A percentile compares a stretch with the other conserved stretches of the same genome.
Conservation (phyloP, 2,888 invertebrate genomes). For the Tetranychus piercei region DNA sequence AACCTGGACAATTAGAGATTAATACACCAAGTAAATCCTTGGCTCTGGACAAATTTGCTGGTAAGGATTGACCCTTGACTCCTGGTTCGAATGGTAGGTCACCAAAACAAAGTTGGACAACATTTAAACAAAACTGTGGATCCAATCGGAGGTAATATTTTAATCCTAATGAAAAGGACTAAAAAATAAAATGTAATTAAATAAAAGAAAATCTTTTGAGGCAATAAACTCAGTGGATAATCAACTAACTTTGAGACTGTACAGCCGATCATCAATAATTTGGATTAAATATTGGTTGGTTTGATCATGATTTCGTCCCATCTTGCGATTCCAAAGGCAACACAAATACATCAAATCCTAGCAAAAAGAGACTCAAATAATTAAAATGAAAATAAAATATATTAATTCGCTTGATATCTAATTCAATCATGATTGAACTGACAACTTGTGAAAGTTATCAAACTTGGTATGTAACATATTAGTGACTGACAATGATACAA, state of each 20-base stretch:
- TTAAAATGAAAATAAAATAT: conserved; percentile 15
- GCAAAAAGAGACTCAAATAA: neutral
- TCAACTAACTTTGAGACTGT: conserved; percentile 12
- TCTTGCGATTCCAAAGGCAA: conserved; percentile 11
- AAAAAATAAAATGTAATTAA: neutral
- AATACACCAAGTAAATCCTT: conserved; percentile 50
- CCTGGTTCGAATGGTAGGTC: conserved; percentile 46
- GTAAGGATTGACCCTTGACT: conserved; percentile 38
- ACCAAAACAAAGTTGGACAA: conserved; percentile 54
- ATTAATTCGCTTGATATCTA: neutral
- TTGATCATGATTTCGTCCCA: conserved; percentile 10
- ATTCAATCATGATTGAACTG: neutral
- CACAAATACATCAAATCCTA: conserved; percentile 14
- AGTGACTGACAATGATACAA: no score
- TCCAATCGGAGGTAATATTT: conserved; percentile 55
- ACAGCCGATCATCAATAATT: conserved; percentile 14
- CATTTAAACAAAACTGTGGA: conserved; percentile 63
- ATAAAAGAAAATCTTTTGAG: neutral
- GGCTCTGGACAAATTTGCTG: conserved; percentile 41
- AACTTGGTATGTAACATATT: no score
- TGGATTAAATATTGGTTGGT: conserved; percentile 16
- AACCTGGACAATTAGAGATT: conserved; percentile 60
- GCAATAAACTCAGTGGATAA: neutral
- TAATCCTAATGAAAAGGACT: conserved; percentile 49
- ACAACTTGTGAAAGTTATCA: no score